Evolutionary conservation across 2,113 vertebrate species (phyloP).

Genomic region (Cyanoderma ruficeps): DNA sequence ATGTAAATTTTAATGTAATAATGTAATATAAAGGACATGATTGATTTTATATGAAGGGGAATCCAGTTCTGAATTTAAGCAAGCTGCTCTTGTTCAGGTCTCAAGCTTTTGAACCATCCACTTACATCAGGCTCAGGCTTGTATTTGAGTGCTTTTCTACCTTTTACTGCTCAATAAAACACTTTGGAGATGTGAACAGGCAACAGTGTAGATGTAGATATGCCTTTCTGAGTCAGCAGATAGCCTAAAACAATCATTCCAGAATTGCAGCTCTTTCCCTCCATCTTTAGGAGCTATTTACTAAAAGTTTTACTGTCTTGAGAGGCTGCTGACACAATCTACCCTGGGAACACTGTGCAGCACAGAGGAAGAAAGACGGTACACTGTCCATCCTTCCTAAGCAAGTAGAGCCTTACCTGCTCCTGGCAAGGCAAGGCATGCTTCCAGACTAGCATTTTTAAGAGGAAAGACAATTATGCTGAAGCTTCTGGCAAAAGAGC

Average conservation of each 20-base stretch:
- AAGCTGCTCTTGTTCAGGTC: not conserved
- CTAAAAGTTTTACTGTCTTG: not conserved
- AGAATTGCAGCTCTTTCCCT: not conserved
- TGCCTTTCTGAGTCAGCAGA: not conserved
- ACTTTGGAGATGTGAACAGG: not conserved
- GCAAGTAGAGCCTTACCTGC: not conserved
- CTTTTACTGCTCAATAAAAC: slow-evolving; percentile 15
- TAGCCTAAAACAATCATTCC: not conserved
- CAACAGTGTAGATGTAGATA: not conserved
- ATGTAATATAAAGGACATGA: not conserved
- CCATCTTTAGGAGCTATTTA: not conserved
- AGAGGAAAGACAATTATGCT: not conserved
- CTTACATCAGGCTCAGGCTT: not conserved
- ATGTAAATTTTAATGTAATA: not conserved
- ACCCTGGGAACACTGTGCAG: not conserved
- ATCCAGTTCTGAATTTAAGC: not conserved
- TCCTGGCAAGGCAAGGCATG: not conserved
- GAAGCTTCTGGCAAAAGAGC: not conserved
- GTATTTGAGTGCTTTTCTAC: slow-evolving; percentile 11
- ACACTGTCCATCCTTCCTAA: not conserved
- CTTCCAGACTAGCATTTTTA: not conserved
- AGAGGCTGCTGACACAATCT: not conserved
- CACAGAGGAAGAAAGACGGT: not conserved
- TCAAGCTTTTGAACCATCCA: not conserved
- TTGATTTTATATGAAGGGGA: not conserved